These are phyloP conservation scores for Steinernema feltiae DNA, from an alignment of 1,140 invertebrate genomes.

Conservation along the genomic window DNA sequence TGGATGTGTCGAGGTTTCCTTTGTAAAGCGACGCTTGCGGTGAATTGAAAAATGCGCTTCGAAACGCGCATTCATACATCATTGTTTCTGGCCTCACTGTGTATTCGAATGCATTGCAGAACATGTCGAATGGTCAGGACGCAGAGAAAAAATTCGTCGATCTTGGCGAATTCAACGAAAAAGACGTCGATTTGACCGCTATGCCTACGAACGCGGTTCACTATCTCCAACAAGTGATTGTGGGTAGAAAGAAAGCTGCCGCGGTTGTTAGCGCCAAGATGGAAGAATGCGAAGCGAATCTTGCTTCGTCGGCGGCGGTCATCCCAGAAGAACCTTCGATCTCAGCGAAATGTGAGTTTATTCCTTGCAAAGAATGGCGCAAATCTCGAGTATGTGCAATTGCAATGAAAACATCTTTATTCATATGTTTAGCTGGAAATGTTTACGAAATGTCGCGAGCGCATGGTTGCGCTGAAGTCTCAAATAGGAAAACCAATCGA, in stretches of 20 bases:
- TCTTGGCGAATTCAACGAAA: slow-evolving; percentile 33
- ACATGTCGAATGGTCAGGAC: background rate
- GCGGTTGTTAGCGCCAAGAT: slow-evolving; percentile 23
- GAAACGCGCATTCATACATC: too few relatives aligned
- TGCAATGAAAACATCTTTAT: slow-evolving; percentile 7
- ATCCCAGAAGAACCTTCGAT: background rate
- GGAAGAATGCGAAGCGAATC: slow-evolving; percentile 14
- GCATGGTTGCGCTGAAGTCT: background rate
- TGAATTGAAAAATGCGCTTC: too few relatives aligned
- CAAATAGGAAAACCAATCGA: slow-evolving; percentile 10
- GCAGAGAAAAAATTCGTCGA: slow-evolving; percentile 8
- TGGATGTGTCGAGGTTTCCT: too few relatives aligned
- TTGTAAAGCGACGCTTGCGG: too few relatives aligned
- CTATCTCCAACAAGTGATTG: slow-evolving; percentile 38
- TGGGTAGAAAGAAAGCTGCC: slow-evolving; percentile 14
- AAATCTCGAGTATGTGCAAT: slow-evolving; percentile 21
- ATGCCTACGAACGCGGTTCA: slow-evolving; percentile 38
- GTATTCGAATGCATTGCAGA: too few relatives aligned
- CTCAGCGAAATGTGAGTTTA: background rate
- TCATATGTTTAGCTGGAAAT: slow-evolving; percentile 23
- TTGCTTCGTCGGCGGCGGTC: background rate
- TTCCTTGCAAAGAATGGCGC: slow-evolving; percentile 32
- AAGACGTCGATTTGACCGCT: slow-evolving; percentile 31
- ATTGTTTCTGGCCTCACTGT: too few relatives aligned
- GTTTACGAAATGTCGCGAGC: background rate